These are phyloP conservation scores for Zootermopsis nevadensis DNA, from an alignment of 2,888 invertebrate species.

Conservation along the genomic window DNA sequence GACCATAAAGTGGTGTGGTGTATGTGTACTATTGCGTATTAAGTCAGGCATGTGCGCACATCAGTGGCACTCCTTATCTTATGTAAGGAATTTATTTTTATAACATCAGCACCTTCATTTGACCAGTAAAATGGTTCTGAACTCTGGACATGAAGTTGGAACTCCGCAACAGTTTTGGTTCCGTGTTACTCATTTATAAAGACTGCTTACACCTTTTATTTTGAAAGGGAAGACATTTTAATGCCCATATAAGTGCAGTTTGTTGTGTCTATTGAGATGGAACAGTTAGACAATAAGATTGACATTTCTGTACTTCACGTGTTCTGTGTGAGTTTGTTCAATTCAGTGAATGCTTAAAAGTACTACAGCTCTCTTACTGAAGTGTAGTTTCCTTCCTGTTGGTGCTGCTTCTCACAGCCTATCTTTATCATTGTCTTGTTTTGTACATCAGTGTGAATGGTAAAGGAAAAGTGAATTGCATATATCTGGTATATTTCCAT, in stretches of 20 bases:
- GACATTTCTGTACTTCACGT: neutral
- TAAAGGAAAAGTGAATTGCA: neutral
- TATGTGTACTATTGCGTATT: neutral
- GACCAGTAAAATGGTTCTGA: neutral
- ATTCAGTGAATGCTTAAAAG: neutral
- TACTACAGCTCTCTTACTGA: neutral
- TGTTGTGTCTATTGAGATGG: neutral
- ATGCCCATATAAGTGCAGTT: neutral
- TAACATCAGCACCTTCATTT: neutral
- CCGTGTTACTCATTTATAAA: neutral
- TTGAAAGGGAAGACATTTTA: neutral
- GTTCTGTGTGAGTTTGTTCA: neutral
- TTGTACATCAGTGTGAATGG: neutral
- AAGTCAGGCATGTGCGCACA: neutral
- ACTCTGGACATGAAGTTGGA: neutral
- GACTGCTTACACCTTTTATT: neutral
- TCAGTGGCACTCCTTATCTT: neutral
- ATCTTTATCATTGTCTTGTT: constrained; percentile 4
- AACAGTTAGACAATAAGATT: neutral
- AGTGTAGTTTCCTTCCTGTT: neutral
- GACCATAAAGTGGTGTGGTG: neutral
- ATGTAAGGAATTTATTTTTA: constrained; percentile 12
- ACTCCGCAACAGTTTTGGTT: neutral
- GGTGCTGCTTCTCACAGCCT: constrained; percentile 10
- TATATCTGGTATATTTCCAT: too few relatives aligned